Conservation (phyloP, 2,888 invertebrate genomes). For the Neria commutata region DNA sequence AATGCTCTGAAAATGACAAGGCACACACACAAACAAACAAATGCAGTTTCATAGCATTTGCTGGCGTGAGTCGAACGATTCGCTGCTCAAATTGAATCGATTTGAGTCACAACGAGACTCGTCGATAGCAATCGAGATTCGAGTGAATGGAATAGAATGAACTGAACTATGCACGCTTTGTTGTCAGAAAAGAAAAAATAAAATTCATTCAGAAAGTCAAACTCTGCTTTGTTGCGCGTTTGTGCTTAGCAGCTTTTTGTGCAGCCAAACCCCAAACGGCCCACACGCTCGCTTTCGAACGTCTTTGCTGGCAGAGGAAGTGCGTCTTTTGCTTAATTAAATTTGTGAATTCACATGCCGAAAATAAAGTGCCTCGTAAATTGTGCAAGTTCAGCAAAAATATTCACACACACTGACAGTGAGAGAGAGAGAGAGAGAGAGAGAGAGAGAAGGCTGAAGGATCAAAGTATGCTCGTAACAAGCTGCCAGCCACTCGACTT, state of each 20-base stretch:
- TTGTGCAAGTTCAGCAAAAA: neutral
- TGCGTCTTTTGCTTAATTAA: neutral
- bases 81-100: too few relatives aligned
- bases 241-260: neutral
- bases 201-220: neutral
- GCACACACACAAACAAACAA: neutral
- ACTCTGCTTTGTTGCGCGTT: neutral
- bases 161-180: neutral
- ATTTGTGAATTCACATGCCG: slow-evolving; percentile 2
- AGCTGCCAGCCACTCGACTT: neutral
- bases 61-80: neutral
- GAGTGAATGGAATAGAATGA: neutral
- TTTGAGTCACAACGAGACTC: too few relatives aligned
- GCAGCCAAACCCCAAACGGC: too few relatives aligned
- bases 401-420: slow-evolving; percentile 20
- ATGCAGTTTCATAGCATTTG: neutral
- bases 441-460: neutral
- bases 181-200: neutral
- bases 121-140: too few relatives aligned
- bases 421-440: neutral
- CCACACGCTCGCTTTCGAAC: too few relatives aligned
- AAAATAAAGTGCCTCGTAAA: slow-evolving; percentile 1
- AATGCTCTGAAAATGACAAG: too few relatives aligned
- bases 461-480: neutral
- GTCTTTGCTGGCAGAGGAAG: too few relatives aligned